Percentiles rank a stretch among this genome's conserved stretches.
These are phyloP conservation scores for Drosophila nigromelanica DNA, from an alignment of 1,140 invertebrate species.

Conservation along the genomic window DNA sequence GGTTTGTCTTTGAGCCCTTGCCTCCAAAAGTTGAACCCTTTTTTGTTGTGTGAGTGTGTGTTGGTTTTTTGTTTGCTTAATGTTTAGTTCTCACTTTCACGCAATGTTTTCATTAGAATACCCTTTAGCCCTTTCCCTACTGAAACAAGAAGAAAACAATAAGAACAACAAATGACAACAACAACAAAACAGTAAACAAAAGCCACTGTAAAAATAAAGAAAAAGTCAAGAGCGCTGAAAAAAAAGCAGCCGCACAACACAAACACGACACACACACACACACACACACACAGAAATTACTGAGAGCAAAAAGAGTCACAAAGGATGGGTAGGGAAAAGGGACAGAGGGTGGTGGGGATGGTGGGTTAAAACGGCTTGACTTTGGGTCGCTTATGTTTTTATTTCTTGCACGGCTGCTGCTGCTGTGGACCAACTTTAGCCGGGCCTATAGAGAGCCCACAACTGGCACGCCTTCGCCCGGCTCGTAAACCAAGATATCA, in stretches of 20 bases:
- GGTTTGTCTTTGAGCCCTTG: slow-evolving; percentile 58
- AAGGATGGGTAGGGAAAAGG: not conserved
- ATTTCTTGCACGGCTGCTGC: slow-evolving; percentile 47
- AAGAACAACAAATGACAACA: slow-evolving; percentile 25
- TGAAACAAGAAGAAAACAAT: slow-evolving; percentile 9
- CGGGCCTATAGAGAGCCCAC: slow-evolving; percentile 23
- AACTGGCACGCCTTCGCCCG: slow-evolving; percentile 12
- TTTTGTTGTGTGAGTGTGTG: slow-evolving; percentile 48
- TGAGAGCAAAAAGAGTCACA: not conserved
- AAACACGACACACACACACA: not conserved
- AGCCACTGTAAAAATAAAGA: slow-evolving; percentile 33
- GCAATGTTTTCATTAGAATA: slow-evolving; percentile 79
- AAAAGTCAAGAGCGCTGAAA: slow-evolving; percentile 33
- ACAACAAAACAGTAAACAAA: slow-evolving; percentile 31
- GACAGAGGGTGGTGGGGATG: not conserved
- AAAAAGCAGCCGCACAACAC: slow-evolving; percentile 17
- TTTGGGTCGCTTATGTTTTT: slow-evolving; percentile 73
- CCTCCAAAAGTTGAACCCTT: slow-evolving; percentile 66
- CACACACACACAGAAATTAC: slow-evolving; percentile 7
- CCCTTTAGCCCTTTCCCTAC: not conserved
- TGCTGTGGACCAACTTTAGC: slow-evolving; percentile 16
- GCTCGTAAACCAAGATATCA: slow-evolving; percentile 14
- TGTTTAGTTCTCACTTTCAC: slow-evolving; percentile 81
- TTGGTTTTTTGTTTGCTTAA: slow-evolving; percentile 68
- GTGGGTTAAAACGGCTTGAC: slow-evolving; percentile 44